Conservation (phyloP, 1,140 invertebrate genomes). For the Leptoteleia sp. region DNA sequence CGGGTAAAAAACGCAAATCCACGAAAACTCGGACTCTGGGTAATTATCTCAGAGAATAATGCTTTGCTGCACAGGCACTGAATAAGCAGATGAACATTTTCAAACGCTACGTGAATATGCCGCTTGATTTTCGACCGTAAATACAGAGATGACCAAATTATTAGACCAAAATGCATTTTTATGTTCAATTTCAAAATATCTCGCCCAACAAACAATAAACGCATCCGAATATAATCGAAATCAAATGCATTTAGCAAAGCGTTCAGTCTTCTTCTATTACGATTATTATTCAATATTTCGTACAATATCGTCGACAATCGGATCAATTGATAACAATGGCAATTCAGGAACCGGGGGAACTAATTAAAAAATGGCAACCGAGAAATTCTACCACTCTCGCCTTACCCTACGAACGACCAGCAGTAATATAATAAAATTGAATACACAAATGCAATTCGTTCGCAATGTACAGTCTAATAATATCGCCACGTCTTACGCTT, state of each 20-base stretch:
- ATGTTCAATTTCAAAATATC: slow-evolving; percentile 33
- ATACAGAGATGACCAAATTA: slow-evolving; percentile 43
- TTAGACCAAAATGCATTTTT: slow-evolving; percentile 52
- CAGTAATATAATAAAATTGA: slow-evolving; percentile 45
- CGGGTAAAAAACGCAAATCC: slow-evolving; percentile 7
- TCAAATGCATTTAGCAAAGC: slow-evolving; percentile 29
- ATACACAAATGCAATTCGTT: slow-evolving; percentile 37
- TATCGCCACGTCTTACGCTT: slow-evolving; percentile 55
- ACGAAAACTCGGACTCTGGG: slow-evolving; percentile 12
- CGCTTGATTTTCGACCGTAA: slow-evolving; percentile 50
- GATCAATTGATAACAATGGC: slow-evolving; percentile 1
- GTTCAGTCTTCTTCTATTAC: slow-evolving; percentile 38
- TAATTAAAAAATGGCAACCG: too few relatives aligned
- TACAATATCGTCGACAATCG: slow-evolving; percentile 3
- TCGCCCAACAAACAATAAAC: slow-evolving; percentile 3
- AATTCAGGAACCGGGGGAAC: slow-evolving; percentile 2
- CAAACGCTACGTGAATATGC: slow-evolving; percentile 61
- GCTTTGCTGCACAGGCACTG: slow-evolving; percentile 56
- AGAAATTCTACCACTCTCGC: too few relatives aligned
- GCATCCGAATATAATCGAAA: too few relatives aligned
- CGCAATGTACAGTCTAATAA: slow-evolving; percentile 38
- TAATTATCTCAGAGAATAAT: slow-evolving; percentile 11
- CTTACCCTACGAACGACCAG: neutral
- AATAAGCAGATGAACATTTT: slow-evolving; percentile 47
- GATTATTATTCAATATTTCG: slow-evolving; percentile 9